These are phyloP conservation scores for Catocala fraxini DNA, from an alignment of 2,888 invertebrate genomes.

Conservation along the genomic window DNA sequence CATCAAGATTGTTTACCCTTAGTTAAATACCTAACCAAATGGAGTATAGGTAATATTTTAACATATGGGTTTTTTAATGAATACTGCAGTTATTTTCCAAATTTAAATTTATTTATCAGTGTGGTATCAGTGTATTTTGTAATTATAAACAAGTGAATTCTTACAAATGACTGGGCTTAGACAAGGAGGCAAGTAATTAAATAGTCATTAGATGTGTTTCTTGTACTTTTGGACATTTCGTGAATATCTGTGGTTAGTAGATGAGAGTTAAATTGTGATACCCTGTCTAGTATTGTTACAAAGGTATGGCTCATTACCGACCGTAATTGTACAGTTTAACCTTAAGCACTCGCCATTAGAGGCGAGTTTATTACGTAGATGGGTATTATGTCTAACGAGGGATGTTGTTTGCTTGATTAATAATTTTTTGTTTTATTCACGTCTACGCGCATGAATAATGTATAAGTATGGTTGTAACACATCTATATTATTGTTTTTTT, in stretches of 20 bases:
- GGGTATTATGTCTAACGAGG: neutral
- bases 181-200: conserved; percentile 5
- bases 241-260: neutral
- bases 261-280: conserved; percentile 1
- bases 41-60: no score
- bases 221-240: neutral
- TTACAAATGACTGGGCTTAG: neutral
- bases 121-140: no score
- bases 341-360: conserved; percentile 7
- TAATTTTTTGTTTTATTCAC: no score
- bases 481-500: no score
- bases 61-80: no score
- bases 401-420: no score
- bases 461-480: no score
- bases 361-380: neutral
- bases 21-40: no score
- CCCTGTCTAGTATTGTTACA: conserved; percentile 5
- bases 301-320: conserved; percentile 20
- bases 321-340: conserved; percentile 11
- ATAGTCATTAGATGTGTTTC: conserved; percentile 5
- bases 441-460: no score
- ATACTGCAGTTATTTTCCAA: no score
- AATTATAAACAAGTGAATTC: neutral
- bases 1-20: no score
- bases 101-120: no score